These are phyloP conservation scores for Tadarida brasiliensis DNA, from an alignment of 2,797 vertebrate genomes.

Conservation along the genomic window DNA sequence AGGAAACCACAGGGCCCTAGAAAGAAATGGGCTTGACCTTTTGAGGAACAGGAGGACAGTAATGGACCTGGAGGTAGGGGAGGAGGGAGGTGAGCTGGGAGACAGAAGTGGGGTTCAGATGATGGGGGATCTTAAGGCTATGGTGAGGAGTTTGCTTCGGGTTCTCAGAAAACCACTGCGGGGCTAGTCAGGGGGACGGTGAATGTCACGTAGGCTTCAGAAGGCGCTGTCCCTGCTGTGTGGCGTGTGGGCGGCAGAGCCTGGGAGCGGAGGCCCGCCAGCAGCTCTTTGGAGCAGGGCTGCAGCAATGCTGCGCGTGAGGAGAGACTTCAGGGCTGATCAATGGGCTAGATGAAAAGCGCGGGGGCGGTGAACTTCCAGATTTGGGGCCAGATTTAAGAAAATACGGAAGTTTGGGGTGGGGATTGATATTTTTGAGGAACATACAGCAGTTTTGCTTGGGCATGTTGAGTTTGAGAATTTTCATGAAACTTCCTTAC, in stretches of 20 bases:
- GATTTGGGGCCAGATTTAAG: not conserved
- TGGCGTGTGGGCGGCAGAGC: not conserved
- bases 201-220: not conserved
- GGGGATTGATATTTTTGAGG: not conserved
- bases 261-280: not conserved
- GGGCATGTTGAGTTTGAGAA: not conserved
- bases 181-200: not conserved
- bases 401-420: not conserved
- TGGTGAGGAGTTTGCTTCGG: not conserved
- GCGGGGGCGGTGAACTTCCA: not conserved
- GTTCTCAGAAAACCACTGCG: not conserved
- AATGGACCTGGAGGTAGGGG: accelerated
- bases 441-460: not conserved
- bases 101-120: not conserved
- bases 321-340: not conserved
- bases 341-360: too few species aligned
- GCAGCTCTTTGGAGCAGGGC: too few species aligned
- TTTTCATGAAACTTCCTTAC: not conserved
- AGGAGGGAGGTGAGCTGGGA: not conserved
- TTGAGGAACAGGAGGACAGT: not conserved
- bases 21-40: not conserved
- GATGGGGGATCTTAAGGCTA: accelerated
- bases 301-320: accelerated
- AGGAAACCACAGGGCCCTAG: not conserved
- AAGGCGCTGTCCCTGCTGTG: not conserved